These are phyloP conservation scores for Pristionchus fissidentatus DNA, from an alignment of 2,888 invertebrate species.

Conservation along the genomic window DNA sequence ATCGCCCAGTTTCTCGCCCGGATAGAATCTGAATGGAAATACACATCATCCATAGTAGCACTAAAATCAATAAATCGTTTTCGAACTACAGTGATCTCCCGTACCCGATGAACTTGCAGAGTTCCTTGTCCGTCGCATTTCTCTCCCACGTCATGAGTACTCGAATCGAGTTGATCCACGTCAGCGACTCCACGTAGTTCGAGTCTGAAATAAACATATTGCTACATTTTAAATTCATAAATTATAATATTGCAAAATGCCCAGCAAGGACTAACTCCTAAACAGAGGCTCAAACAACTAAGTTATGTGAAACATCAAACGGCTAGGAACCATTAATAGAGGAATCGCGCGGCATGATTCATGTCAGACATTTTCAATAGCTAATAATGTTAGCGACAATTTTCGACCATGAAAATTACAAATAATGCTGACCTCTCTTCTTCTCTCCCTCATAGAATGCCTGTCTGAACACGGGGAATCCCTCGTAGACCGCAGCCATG, in stretches of 20 bases:
- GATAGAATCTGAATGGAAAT: constrained; percentile 34
- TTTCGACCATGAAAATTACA: no score
- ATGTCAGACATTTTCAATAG: no score
- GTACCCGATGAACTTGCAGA: constrained; percentile 13
- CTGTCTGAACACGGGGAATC: constrained; percentile 12
- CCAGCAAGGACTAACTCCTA: no score
- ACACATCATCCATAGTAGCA: background rate
- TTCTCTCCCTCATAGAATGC: background rate
- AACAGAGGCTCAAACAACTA: no score
- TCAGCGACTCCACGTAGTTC: background rate
- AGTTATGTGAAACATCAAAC: no score
- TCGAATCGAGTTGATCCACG: constrained; percentile 5
- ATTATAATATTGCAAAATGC: no score
- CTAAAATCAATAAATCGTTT: background rate
- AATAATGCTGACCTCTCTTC: background rate
- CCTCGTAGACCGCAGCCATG: constrained; percentile 4
- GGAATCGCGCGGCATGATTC: no score
- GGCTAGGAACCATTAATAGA: no score
- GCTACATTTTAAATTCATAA: no score
- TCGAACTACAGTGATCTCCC: background rate
- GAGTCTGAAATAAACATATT: background rate
- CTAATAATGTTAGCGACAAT: no score
- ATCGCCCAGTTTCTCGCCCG: constrained; percentile 38
- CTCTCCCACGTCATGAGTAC: constrained; percentile 35
- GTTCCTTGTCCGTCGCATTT: constrained; percentile 1